A percentile compares a stretch with the other conserved stretches of the same genome.
Evolutionary conservation across 2,888 invertebrate genomes (phyloP).

Genomic region (Coleophora flavipennella): DNA sequence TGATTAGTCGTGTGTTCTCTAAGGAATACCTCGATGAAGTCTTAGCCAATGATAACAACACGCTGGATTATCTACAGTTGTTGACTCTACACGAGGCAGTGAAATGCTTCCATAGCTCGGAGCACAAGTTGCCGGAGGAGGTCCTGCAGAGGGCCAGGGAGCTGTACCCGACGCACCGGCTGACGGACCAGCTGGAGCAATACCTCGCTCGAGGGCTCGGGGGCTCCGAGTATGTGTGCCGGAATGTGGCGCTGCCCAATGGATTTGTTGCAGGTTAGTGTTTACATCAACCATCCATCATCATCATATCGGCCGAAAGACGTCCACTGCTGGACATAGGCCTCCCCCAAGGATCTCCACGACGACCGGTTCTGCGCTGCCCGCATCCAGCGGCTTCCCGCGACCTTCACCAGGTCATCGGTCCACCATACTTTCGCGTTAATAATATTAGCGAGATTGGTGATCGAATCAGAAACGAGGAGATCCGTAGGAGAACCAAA

Average conservation of each 20-base stretch:
- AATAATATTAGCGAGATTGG: background rate
- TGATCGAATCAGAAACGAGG: no score
- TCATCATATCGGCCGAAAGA: no score
- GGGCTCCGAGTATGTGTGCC: constrained; percentile 66
- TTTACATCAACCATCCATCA: no score
- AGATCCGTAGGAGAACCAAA: no score
- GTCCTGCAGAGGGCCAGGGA: constrained; percentile 43
- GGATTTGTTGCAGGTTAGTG: constrained; percentile 70
- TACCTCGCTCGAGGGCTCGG: constrained; percentile 71
- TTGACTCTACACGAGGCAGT: constrained; percentile 72
- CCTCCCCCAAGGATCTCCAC: no score
- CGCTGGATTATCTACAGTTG: constrained; percentile 59
- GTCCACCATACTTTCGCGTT: no score
- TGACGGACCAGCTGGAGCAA: constrained; percentile 53
- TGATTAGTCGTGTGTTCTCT: constrained; percentile 68
- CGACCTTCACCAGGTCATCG: no score
- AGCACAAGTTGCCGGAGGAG: constrained; percentile 45
- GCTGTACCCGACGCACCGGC: constrained; percentile 33
- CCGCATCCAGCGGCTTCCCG: no score
- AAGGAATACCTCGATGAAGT: constrained; percentile 55
- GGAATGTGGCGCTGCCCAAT: constrained; percentile 64
- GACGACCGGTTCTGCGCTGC: no score
- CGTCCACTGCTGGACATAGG: no score
- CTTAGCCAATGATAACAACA: constrained; percentile 39
- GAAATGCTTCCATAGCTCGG: constrained; percentile 46